phyloP scores from a whole-genome alignment of 2,888 invertebrate species.

The Syrista parreyssii region DNA sequence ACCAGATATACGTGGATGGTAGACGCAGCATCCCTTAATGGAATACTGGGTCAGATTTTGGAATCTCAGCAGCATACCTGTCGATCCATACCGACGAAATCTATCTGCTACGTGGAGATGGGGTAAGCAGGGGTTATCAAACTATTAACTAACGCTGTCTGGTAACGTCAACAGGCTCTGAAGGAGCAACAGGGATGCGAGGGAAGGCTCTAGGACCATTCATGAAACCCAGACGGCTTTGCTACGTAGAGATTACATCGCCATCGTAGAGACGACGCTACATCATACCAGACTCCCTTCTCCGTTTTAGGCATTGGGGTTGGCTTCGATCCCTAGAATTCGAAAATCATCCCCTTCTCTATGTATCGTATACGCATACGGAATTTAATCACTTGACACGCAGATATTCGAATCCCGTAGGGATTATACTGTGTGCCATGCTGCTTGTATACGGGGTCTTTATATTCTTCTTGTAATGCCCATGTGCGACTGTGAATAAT shows the following conservation, averaged over 20 bases:
- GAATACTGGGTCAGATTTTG: not conserved
- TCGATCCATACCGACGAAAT: not conserved
- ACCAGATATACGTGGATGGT: not conserved
- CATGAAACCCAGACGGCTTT: not conserved
- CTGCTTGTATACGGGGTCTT: not conserved
- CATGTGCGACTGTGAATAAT: conserved; percentile 24
- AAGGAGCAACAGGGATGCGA: not conserved
- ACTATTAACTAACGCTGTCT: not conserved
- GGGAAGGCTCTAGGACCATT: not conserved
- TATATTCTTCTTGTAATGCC: conserved; percentile 12
- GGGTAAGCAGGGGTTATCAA: not conserved
- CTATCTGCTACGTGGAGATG: not conserved
- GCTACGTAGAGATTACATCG: conserved; percentile 20
- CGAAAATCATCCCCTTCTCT: conserved; percentile 4
- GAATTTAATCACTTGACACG: conserved; percentile 52
- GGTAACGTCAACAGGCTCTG: not conserved
- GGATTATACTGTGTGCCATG: not conserved
- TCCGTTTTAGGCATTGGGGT: conserved; percentile 9
- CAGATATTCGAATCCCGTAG: conserved; percentile 5
- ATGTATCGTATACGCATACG: conserved; percentile 31
- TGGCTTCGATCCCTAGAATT: not conserved
- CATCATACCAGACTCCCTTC: conserved; percentile 27
- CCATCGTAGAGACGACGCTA: conserved; percentile 24
- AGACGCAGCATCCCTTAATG: not conserved
- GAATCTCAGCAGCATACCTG: not conserved